Percentiles rank a stretch among this genome's conserved stretches.
These are phyloP conservation scores for Drosophila sturtevanti DNA, from an alignment of 1,140 invertebrate species.

Conservation along the genomic window DNA sequence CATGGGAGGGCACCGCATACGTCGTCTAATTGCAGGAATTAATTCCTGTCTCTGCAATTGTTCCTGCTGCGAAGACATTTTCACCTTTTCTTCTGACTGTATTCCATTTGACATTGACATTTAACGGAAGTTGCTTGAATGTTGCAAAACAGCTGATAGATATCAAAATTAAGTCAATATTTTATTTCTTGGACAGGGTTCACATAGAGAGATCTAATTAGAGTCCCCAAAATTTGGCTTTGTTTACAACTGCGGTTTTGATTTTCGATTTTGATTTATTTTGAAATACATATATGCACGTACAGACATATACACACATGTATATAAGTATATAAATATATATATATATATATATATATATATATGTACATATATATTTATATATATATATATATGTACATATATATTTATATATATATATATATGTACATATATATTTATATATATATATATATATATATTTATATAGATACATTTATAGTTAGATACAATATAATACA, in stretches of 20 bases:
- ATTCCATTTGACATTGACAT: not conserved
- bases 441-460: conserved; percentile 15
- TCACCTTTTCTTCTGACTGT: not conserved
- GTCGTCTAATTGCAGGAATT: not conserved
- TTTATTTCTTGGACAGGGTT: too few relatives aligned
- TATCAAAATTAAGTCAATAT: not conserved
- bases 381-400: conserved; percentile 38
- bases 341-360: conserved; percentile 22
- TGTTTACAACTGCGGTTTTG: not conserved
- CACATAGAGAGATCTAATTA: too few relatives aligned
- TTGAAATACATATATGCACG: conserved; percentile 29
- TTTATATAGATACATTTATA: conserved; percentile 34
- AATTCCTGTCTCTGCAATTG: not conserved
- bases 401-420: too few relatives aligned
- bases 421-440: not conserved
- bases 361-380: conserved; percentile 40
- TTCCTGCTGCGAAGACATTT: conserved; percentile 25
- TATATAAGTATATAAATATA: not conserved
- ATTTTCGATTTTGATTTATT: conserved; percentile 45
- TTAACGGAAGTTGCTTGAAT: not conserved
- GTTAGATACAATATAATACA: conserved; percentile 72
- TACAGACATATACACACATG: not conserved
- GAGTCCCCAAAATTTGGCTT: too few relatives aligned
- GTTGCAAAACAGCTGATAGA: not conserved
- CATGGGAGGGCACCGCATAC: conserved; percentile 25